Evolutionary conservation across 2,888 invertebrate genomes (phyloP).

Genomic region (Lasioglossum morio): DNA sequence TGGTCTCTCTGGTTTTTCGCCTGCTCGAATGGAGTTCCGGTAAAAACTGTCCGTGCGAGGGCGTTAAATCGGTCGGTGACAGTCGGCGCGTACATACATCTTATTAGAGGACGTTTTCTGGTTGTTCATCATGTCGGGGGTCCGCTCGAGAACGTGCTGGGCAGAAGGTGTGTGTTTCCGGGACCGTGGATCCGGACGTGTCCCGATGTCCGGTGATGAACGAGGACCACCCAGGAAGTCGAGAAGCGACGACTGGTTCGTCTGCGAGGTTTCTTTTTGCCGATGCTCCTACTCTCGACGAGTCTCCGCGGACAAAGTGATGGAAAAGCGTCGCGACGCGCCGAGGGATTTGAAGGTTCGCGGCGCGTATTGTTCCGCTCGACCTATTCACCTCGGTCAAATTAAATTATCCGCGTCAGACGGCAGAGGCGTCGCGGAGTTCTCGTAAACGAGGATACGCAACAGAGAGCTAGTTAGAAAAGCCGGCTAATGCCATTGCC

Average conservation of each 20-base stretch:
- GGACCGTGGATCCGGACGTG: background rate
- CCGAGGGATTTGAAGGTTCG: background rate
- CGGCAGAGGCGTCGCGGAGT: slow-evolving; percentile 29
- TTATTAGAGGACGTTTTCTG: slow-evolving; percentile 39
- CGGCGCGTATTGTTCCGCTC: slow-evolving; percentile 48
- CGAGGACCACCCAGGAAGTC: slow-evolving; percentile 10
- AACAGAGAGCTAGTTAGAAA: slow-evolving; percentile 32
- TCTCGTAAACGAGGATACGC: slow-evolving; percentile 24
- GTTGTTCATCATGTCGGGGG: slow-evolving; percentile 35
- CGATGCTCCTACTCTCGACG: background rate
- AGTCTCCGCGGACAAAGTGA: background rate
- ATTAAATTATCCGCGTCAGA: slow-evolving; percentile 63
- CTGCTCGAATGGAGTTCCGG: background rate
- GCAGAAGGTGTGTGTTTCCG: slow-evolving; percentile 8
- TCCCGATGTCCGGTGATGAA: slow-evolving; percentile 36
- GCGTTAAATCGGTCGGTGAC: slow-evolving; percentile 35
- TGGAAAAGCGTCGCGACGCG: slow-evolving; percentile 14
- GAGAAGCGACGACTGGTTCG: background rate
- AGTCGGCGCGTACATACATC: slow-evolving; percentile 26
- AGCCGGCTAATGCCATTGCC: slow-evolving; percentile 19
- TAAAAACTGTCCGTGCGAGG: background rate
- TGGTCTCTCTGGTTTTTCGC: background rate
- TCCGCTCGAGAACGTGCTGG: slow-evolving; percentile 14
- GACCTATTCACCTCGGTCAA: slow-evolving; percentile 40
- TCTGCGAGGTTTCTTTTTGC: background rate